Percentiles rank a stretch among this genome's conserved stretches.
These are phyloP conservation scores for Halichoerus grypus DNA, from an alignment of 2,113 vertebrate species.

Conservation along the genomic window DNA sequence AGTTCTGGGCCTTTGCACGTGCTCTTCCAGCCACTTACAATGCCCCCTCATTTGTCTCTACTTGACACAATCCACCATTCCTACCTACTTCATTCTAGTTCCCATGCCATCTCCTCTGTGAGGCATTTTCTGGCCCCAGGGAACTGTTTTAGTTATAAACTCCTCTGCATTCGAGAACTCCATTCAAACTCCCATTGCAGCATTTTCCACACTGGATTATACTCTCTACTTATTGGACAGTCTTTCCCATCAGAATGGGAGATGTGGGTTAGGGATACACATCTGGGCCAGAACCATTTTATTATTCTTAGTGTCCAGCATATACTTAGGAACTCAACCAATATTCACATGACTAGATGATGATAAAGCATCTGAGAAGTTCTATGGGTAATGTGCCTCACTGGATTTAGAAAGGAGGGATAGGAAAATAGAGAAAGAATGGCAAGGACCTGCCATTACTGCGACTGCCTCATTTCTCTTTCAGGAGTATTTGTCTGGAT, in stretches of 20 bases:
- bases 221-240: neutral
- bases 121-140: neutral
- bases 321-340: neutral
- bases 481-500: neutral
- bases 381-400: neutral
- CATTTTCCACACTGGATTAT: neutral
- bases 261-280: neutral
- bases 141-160: neutral
- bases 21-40: neutral
- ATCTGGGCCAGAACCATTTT: neutral
- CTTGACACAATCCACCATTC: neutral
- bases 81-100: neutral
- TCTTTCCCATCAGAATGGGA: neutral
- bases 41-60: neutral
- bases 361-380: neutral
- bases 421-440: neutral
- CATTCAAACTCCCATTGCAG: neutral
- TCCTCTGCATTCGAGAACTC: neutral
- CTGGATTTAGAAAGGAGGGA: neutral
- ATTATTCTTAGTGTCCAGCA: neutral
- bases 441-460: neutral
- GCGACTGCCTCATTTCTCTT: neutral
- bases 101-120: neutral
- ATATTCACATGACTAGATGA: neutral
- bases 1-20: neutral